Evolutionary conservation across 2,888 invertebrate species (phyloP).

Genomic region (Hydraecia micacea): DNA sequence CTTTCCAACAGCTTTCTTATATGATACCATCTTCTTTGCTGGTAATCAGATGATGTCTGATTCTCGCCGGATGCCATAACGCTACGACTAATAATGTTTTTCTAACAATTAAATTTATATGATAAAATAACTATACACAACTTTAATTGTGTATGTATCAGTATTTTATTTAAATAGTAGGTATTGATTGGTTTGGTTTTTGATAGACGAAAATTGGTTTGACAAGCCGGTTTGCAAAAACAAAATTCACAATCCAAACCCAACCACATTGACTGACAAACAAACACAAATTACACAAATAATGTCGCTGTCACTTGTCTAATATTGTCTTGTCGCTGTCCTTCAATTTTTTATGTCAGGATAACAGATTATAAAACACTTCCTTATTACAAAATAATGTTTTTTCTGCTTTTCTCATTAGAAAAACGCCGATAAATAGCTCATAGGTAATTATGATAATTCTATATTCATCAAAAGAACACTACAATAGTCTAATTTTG

Average conservation of each 20-base stretch:
- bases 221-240: conserved; percentile 21
- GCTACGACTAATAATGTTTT: neutral
- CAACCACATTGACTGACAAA: neutral
- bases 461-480: neutral
- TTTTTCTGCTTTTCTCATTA: neutral
- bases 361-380: conserved; percentile 29
- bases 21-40: conserved; percentile 94
- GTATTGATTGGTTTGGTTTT: too few relatives aligned
- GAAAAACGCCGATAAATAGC: neutral
- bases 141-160: neutral
- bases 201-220: too few relatives aligned
- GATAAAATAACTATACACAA: neutral
- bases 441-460: neutral
- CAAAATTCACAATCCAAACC: conserved; percentile 3
- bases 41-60: conserved; percentile 77
- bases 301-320: neutral
- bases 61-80: conserved; percentile 77
- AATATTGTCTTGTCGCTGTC: too few relatives aligned
- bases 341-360: conserved; percentile 18
- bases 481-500: neutral
- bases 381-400: neutral
- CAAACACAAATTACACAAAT: too few relatives aligned
- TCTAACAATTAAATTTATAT: neutral
- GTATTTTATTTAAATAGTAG: too few relatives aligned
- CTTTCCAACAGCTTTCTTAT: conserved; percentile 96